phyloP scores from a whole-genome alignment of 2,888 invertebrate species.

The Xanthia icteritia region DNA sequence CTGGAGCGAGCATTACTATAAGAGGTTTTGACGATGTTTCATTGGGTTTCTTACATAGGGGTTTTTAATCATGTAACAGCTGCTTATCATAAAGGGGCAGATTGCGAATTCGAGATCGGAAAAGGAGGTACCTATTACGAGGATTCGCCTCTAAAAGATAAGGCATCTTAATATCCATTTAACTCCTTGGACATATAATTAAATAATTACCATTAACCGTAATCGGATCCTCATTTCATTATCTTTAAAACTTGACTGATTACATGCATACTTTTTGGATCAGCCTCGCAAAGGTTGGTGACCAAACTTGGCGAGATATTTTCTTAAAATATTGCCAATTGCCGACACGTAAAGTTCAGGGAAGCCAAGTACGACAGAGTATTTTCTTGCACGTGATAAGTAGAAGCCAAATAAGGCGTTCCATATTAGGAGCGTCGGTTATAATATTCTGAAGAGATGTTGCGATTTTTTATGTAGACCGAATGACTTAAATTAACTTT shows the following conservation, averaged over 20 bases:
- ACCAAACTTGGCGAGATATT: conserved; percentile 50
- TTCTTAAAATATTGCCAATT: conserved; percentile 52
- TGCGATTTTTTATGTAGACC: background rate
- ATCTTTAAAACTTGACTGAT: conserved; percentile 48
- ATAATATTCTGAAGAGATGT: conserved; percentile 6
- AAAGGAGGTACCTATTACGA: background rate
- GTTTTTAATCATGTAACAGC: background rate
- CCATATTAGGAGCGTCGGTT: background rate
- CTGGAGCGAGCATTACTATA: conserved; percentile 7
- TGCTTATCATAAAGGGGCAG: background rate
- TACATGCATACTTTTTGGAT: conserved; percentile 37
- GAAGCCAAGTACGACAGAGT: conserved; percentile 19
- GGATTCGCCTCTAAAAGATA: conserved; percentile 8
- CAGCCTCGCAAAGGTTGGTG: conserved; percentile 40
- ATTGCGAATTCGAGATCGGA: background rate
- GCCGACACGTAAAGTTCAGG: conserved; percentile 52
- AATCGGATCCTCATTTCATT: conserved; percentile 36
- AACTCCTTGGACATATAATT: conserved; percentile 33
- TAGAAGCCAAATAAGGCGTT: conserved; percentile 17
- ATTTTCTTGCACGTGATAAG: conserved; percentile 23
- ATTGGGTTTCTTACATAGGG: background rate
- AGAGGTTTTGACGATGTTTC: background rate
- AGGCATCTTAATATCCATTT: conserved; percentile 15
- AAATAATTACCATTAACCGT: conserved; percentile 43
- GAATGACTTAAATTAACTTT: background rate